Evolutionary conservation across 2,797 vertebrate genomes (phyloP), one percentile per base, ranked within the genome.

Genomic region (Mastacembelus armatus): DNA sequence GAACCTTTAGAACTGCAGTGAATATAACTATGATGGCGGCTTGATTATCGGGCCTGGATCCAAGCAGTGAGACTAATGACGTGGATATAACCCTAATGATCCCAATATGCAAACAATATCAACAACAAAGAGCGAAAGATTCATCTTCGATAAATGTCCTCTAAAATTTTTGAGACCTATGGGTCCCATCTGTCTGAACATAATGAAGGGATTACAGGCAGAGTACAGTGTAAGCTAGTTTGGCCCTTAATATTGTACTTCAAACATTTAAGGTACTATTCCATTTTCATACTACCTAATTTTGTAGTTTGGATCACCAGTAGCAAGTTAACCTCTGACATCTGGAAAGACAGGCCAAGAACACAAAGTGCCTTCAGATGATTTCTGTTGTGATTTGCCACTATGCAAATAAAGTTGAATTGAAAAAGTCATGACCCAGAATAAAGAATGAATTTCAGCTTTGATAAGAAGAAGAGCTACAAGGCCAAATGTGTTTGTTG

Each of bases 41-140:
- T 64, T 36, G 47, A 83, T 84, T 77, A 78, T 75, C 71, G 73
- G 74, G 69, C 63, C 71, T 7, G 80, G 70, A 86, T 83, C 83
- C 83, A 90, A 83, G 87, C 78, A 67, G 82, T 66, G 84, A 89
- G 72, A 87, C 74, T 85, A 89, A 88, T 60, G 78, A 60, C 26
- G 59, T 85, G 83, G 75, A 81, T 69, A 81, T 88, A 85, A 88
- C 84, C 81, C 78, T 7, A n/a, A 0, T 78, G 85, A 78, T 83
- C 81, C 79, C 77, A 57, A 81, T 86, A 82, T 84, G 78, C 85
- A 84, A 88, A 88, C 56, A 67, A 55, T 68, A 76, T 69, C 77
- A 79, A 86, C 76, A 85, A 74, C 78, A 78, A 76, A 50, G 60
- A 77, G 52, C 7, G 64, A 56, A 47, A 68, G 60, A 68, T 61